A percentile compares a stretch with the other conserved stretches of the same genome.
phyloP scores from a whole-genome alignment of 2,888 invertebrate species.

The Tenthredo notha region DNA sequence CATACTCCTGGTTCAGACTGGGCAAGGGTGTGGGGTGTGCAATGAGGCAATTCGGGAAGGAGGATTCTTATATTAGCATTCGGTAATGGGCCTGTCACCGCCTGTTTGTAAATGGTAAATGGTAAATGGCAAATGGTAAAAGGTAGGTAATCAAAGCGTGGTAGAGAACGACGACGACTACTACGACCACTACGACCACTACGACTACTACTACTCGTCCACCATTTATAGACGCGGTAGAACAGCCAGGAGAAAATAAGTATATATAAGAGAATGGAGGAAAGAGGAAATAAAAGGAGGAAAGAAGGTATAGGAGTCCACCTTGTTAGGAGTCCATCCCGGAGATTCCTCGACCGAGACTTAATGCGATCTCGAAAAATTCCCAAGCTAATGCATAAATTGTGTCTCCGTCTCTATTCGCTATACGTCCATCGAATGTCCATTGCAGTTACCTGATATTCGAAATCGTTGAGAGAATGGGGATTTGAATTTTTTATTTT shows the following conservation, averaged over 20 bases:
- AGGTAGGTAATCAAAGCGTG: constrained; percentile 53
- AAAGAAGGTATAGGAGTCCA: neutral
- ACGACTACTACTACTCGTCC: neutral
- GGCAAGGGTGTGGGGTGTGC: constrained; percentile 8
- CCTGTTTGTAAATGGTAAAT: constrained; percentile 59
- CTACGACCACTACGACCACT: neutral
- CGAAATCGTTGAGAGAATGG: neutral
- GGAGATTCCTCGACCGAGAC: neutral
- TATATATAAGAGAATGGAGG: neutral
- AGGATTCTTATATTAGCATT: constrained; percentile 66
- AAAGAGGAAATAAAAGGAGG: neutral
- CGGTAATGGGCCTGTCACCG: constrained; percentile 66
- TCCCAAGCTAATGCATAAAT: neutral
- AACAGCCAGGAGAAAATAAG: neutral
- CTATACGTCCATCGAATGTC: neutral
- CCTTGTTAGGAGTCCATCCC: neutral
- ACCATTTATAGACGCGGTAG: constrained; percentile 27
- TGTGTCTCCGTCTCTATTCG: neutral
- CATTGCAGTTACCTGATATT: neutral
- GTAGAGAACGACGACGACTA: constrained; percentile 10
- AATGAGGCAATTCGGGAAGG: constrained; percentile 47
- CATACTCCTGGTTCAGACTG: neutral
- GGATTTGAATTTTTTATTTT: neutral
- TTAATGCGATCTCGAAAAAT: constrained; percentile 8
- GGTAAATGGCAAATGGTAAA: constrained; percentile 60